phyloP scores from a whole-genome alignment of 2,888 invertebrate genomes.

The Agapostemon virescens region DNA sequence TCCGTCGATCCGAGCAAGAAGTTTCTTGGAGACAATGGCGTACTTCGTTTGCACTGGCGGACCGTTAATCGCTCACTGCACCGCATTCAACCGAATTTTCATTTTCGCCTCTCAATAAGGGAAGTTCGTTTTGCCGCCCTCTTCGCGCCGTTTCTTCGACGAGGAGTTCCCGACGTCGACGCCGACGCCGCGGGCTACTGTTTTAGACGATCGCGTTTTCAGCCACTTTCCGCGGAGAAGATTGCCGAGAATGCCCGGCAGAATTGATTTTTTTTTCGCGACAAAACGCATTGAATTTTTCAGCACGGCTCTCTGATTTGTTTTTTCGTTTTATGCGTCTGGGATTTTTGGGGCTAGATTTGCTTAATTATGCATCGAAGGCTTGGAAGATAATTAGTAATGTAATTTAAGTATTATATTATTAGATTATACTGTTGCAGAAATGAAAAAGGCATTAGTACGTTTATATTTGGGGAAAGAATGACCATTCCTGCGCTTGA shows the following conservation, averaged over 20 bases:
- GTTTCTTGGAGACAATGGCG: conserved; percentile 62
- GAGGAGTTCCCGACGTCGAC: not conserved
- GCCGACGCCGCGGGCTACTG: conserved; percentile 24
- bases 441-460: too few species aligned
- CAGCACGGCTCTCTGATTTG: not conserved
- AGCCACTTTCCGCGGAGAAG: not conserved
- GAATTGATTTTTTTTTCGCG: conserved; percentile 21
- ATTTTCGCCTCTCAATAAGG: conserved; percentile 40
- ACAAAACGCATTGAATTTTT: conserved; percentile 5
- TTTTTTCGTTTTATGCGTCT: too few species aligned
- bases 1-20: conserved; percentile 53
- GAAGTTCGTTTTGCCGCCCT: conserved; percentile 37
- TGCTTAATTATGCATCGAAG: too few species aligned
- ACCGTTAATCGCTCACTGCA: conserved; percentile 60
- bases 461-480: too few species aligned
- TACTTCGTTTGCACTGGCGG: conserved; percentile 46
- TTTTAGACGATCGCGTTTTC: conserved; percentile 13
- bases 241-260: conserved; percentile 11
- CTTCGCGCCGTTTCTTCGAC: conserved; percentile 23
- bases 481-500: too few species aligned
- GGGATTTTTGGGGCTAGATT: too few species aligned
- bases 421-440: too few species aligned
- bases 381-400: too few species aligned
- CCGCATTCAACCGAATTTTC: conserved; percentile 54
- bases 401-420: too few species aligned